Evolutionary conservation across 37 sponge, comb jelly and placozoan species (phyloP), one percentile per base, ranked within the genome.

Genomic region (Tethya wilhelma): DNA sequence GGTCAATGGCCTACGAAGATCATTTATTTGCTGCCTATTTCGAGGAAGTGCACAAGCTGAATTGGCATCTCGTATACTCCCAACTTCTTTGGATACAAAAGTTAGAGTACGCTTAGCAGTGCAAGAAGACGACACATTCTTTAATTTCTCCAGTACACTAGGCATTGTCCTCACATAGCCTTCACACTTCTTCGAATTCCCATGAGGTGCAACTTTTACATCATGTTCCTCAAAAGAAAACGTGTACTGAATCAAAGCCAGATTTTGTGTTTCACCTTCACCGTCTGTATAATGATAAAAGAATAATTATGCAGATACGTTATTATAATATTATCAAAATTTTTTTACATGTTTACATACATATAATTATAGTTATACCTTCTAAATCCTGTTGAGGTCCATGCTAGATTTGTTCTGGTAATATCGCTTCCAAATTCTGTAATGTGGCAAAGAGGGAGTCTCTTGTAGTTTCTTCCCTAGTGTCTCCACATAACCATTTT

Each of bases 151-250:
- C 66, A 78, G 19, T 4, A 45, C 45, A 44, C 79, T 78, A 3
- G 79, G 79, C 79, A 46, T 64, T 40, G 79, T 78, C 25, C 67
- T 11, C 0, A 78, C 79, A 64, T 78, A 78, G 0, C n/a, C 67
- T 49, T 41, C 31, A 7, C 8, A 11, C 23, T 8, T 43, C 2
- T 45, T 43, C 7, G 79, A 40, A 78, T 78, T 78, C 2, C 79
- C 79, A 64, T 78, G 67, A 34, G 79, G 79, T 12, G 46, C 46
- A 17, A 42, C 37, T 22, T 43, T 64, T 20, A 78, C 36, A n/a
- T 28, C 32, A 45, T 78, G 79, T 42, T 64, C 67, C 11, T 42
- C 67, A 42, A 19, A 11, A 5, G 44, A 28, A 66, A 78, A 78
- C 2, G 30, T 22, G 36, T 78, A 78, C 7, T 78, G 79, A 1